Conservation (phyloP, 1,140 invertebrate species). For the Conus ventricosus region DNA sequence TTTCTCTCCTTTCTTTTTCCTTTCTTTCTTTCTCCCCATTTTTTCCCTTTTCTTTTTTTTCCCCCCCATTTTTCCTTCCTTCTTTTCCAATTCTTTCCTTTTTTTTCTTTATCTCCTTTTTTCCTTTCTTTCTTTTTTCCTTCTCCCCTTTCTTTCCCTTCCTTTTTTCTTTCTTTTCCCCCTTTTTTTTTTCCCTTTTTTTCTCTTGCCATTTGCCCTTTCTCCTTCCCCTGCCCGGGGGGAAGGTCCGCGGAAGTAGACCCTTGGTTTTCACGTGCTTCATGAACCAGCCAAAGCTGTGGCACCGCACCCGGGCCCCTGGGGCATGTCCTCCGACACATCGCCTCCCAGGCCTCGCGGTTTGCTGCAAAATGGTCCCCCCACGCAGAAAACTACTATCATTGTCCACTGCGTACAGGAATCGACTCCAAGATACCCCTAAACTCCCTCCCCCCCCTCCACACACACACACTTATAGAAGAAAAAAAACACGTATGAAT, state of each 20-base stretch:
- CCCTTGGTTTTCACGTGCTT: slow-evolving; percentile 67
- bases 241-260: slow-evolving; percentile 30
- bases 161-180: no score
- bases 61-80: no score
- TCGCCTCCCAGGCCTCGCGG: background rate
- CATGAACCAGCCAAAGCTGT: slow-evolving; percentile 37
- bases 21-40: background rate
- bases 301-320: background rate
- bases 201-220: background rate
- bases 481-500: no score
- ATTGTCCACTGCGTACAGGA: no score
- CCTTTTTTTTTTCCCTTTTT: background rate
- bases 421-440: background rate
- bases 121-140: background rate
- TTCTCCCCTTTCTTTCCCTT: background rate
- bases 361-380: background rate
- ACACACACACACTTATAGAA: no score
- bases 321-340: slow-evolving; percentile 13
- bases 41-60: no score
- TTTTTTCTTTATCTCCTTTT: no score
- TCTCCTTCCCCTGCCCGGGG: background rate
- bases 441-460: no score
- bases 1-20: background rate
- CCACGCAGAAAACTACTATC: no score
- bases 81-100: no score